Percentiles rank a stretch among this genome's conserved stretches.
phyloP scores from a whole-genome alignment of 2,888 invertebrate species.

The Apoda limacodes region DNA sequence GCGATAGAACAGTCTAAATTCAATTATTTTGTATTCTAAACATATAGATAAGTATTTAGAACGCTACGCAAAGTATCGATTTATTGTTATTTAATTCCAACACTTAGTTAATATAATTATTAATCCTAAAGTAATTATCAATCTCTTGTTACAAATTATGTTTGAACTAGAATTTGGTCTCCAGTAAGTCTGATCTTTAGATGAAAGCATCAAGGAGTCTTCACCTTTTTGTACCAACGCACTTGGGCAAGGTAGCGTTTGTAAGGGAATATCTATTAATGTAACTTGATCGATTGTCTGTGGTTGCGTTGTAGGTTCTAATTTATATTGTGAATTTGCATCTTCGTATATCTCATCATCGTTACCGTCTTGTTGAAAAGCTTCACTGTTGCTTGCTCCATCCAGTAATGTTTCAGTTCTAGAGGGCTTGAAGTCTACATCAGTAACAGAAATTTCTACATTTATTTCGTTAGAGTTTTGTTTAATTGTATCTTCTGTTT shows the following conservation, averaged over 20 bases:
- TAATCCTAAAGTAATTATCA: constrained; percentile 30
- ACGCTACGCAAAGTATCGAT: too few relatives aligned
- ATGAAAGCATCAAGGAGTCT: constrained; percentile 56
- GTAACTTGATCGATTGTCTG: constrained; percentile 33
- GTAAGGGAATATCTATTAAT: constrained; percentile 39
- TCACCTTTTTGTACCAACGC: constrained; percentile 42
- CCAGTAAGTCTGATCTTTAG: constrained; percentile 55
- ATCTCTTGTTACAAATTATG: constrained; percentile 26
- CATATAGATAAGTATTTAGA: too few relatives aligned
- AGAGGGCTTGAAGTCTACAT: constrained; percentile 16
- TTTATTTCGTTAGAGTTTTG: constrained; percentile 19
- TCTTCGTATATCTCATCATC: constrained; percentile 36
- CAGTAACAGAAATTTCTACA: constrained; percentile 10
- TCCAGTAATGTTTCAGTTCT: constrained; percentile 31
- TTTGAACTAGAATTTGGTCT: constrained; percentile 33
- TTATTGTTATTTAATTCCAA: too few relatives aligned
- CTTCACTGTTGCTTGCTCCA: constrained; percentile 29
- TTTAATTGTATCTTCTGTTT: constrained; percentile 21
- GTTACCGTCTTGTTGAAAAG: constrained; percentile 30
- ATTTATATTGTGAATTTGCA: constrained; percentile 29
- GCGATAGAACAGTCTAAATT: too few relatives aligned
- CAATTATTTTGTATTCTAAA: too few relatives aligned
- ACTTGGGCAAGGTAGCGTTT: constrained; percentile 41
- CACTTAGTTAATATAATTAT: too few relatives aligned
- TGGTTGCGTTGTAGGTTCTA: constrained; percentile 37